Base-by-base conservation (phyloP, 2,797 vertebrate genomes). In the Gila robusta region DNA sequence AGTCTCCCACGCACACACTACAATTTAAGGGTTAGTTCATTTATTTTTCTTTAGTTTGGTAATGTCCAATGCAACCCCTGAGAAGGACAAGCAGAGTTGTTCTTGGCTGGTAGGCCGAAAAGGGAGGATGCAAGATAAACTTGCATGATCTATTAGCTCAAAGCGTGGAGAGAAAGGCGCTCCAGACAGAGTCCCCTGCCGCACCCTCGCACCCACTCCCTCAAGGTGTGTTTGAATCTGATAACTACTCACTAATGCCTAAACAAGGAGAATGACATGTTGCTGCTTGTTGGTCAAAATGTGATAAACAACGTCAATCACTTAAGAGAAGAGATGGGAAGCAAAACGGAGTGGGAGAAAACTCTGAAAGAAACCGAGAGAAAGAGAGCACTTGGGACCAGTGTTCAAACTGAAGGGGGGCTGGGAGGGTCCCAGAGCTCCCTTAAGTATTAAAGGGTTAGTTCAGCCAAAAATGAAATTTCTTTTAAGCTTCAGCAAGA, bases 1-100 rank as follows among this genome's bases (percentile, higher is more conserved):
- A 95, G 94, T 96, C 93, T 96, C 95, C 94, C 96, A 96, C 93
- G 92, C 94, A 93, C 88, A 90, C 87, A 93, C 88, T 94, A 93
- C 92, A 93, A 94, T 94, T 94, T 94, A 86, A 76, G 44, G 93
- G 90, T 95, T 94, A 94, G 92, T 95, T 95, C 94, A 95, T 95
- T 94, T 95, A 94, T 96, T 96, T 96, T 92, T 95, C 93, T 94
- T 93, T 89, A 88, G 91, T 92, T 94, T 94, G 82, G 93, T 94
- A 94, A 89, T 85, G 89, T 93, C 91, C 94, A 93, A 94, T 93
- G 92, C 96, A 93, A 84, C 94, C 94, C 93, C 87, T 89, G 94
- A 93, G 93, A 95, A 79, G 72, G 87, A 89, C 82, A 72, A 79
- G 78, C 88, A 81, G 86, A 91, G 94, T 95, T 95, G 92, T 92